A percentile compares a stretch with the other conserved stretches of the same genome.
Conservation (phyloP, 35 echinoderm and acorn worm species). For the Acanthaster planci region DNA sequence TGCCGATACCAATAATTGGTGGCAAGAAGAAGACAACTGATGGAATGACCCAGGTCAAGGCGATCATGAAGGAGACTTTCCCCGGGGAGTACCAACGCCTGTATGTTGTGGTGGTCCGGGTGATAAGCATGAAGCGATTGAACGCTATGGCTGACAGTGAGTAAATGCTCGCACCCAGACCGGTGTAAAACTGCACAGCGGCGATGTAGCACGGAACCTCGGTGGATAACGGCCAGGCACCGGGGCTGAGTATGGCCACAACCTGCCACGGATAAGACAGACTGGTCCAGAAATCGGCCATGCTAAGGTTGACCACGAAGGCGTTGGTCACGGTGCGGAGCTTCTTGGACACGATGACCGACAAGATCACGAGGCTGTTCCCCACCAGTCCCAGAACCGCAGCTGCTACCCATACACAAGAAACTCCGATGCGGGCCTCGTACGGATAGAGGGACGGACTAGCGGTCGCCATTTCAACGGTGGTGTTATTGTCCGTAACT, state of each 20-base stretch:
- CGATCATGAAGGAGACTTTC: slow-evolving; percentile 41
- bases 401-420: not conserved
- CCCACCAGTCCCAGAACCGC: slow-evolving; percentile 25
- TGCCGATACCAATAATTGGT: not conserved
- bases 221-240: slow-evolving; percentile 31
- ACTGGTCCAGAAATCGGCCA: slow-evolving; percentile 47
- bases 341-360: slow-evolving; percentile 43
- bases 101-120: slow-evolving; percentile 28
- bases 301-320: slow-evolving; percentile 63
- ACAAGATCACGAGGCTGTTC: slow-evolving; percentile 47
- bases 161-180: slow-evolving; percentile 60
- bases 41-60: slow-evolving; percentile 60
- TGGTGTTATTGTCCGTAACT: not conserved
- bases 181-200: slow-evolving; percentile 54
- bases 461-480: not conserved
- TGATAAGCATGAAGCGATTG: slow-evolving; percentile 60
- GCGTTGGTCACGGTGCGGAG: slow-evolving; percentile 53
- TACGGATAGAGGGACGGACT: not conserved
- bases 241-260: slow-evolving; percentile 45
- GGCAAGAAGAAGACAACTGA: not conserved
- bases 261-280: slow-evolving; percentile 44
- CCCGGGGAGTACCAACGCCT: slow-evolving; percentile 23
- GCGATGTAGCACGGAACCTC: slow-evolving; percentile 41
- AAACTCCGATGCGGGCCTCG: not conserved
- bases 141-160: slow-evolving; percentile 65